A percentile compares a stretch with the other conserved stretches of the same genome.
phyloP scores from a whole-genome alignment of 2,113 vertebrate genomes.

The Cygnus buccinator region DNA sequence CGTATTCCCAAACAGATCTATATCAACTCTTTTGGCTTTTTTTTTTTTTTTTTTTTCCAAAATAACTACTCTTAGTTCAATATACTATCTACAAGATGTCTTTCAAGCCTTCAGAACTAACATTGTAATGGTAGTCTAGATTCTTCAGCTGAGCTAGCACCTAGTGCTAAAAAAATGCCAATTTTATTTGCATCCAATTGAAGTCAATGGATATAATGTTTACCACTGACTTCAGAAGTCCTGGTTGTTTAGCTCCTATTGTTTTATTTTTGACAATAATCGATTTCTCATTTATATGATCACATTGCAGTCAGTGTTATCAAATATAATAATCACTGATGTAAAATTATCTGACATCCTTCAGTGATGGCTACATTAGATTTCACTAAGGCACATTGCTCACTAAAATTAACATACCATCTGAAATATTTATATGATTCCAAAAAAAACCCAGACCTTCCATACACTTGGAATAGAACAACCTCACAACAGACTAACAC shows the following conservation, averaged over 20 bases:
- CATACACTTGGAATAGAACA: background rate
- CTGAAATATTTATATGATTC: background rate
- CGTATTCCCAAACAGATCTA: accelerated
- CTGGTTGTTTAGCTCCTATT: background rate
- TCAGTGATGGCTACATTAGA: background rate
- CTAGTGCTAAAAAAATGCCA: accelerated
- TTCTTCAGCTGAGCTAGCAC: background rate
- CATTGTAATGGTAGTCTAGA: background rate
- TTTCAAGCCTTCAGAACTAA: background rate
- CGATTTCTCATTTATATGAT: background rate
- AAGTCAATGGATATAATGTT: background rate
- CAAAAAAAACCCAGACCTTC: background rate
- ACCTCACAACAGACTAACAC: background rate
- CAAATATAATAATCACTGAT: background rate
- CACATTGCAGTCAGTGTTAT: background rate
- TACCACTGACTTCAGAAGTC: background rate
- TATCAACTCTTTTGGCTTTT: background rate
- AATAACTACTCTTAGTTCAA: background rate
- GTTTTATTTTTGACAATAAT: background rate
- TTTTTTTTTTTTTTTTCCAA: background rate
- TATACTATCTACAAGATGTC: background rate
- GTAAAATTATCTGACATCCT: background rate
- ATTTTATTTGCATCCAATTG: background rate
- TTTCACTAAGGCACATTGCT: background rate
- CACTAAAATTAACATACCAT: background rate